A percentile compares a stretch with the other conserved stretches of the same genome.
Evolutionary conservation across 2,113 vertebrate species (phyloP).

Genomic region (Takifugu bimaculatus): DNA sequence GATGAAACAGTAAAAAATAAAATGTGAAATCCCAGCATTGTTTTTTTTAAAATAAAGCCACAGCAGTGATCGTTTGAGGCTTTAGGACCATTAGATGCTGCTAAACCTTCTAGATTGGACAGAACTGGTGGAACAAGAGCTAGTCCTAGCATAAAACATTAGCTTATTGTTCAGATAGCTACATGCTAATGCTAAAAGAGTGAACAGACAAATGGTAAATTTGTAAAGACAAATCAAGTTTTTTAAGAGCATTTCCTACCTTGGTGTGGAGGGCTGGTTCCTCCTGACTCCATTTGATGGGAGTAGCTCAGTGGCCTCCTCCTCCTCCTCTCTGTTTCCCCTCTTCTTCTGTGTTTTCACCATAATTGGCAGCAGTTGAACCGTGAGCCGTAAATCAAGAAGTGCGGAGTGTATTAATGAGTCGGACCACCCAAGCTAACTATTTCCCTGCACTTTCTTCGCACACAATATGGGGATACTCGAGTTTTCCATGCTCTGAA

Average conservation of each 20-base stretch:
- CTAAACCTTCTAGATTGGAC: not conserved
- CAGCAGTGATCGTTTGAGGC: too few relatives aligned
- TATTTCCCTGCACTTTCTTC: conserved; percentile 62
- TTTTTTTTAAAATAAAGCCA: too few relatives aligned
- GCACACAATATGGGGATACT: conserved; percentile 69
- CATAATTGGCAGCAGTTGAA: conserved; percentile 80
- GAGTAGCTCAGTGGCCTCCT: conserved; percentile 33
- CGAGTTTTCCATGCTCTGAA: conserved; percentile 64
- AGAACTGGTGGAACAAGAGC: too few relatives aligned
- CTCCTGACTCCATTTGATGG: conserved; percentile 30
- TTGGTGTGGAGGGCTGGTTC: conserved; percentile 40
- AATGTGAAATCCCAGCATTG: too few relatives aligned
- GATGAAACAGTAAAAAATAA: too few relatives aligned
- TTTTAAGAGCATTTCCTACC: conserved; percentile 41
- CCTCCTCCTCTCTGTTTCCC: conserved; percentile 14
- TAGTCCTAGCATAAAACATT: not conserved
- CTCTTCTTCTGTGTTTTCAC: conserved; percentile 51
- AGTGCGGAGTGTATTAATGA: conserved; percentile 73
- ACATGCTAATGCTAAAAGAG: not conserved
- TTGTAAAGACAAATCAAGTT: not conserved
- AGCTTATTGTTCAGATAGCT: not conserved
- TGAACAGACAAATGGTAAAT: too few relatives aligned
- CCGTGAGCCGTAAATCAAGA: conserved; percentile 80
- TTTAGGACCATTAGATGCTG: too few relatives aligned
- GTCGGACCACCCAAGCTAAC: conserved; percentile 76